Base-by-base conservation (phyloP, 2,888 invertebrate species). In the Isoperla grammatica region DNA sequence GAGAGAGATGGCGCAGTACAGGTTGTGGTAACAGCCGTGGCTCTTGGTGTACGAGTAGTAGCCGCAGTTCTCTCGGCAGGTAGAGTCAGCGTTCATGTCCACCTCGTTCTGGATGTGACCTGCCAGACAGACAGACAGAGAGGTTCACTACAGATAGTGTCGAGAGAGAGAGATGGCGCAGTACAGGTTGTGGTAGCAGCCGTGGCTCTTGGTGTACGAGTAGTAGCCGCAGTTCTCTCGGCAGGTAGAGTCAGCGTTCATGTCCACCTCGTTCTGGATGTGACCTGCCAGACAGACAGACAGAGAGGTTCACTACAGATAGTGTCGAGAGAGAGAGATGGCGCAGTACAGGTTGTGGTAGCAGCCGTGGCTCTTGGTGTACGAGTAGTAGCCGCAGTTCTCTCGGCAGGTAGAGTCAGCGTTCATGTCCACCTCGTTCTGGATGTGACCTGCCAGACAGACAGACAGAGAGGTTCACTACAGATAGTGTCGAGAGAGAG, bases 361-460 rank as follows among this genome's bases (percentile, higher is more conserved):
- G 71, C 91, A 92, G 17, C 85, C 83, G 64, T 87, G 77, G 64
- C 81, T 82, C 69, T 86, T 81, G 0, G 88, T 79, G 46, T 85
- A 81, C 6, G 81, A 80, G 75, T 92, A 94, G 72, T 85, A 87
- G 0, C 74, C 82, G 72, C 94, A 94, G 69, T 87, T 87, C 71
- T 92, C 88, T 35, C 82, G 77, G 72, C 94, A 94, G 0, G 88
- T 86, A 2, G 79, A 78, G 12, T 86, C 84, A 0, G 77, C 67
- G 73, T 92, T 92, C 76, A 94, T 76, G 72, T 93, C 90, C n/a
- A 91, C 90, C 71, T 94, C 93, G 74, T 94, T 94, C 70, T 90
- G 90, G 53, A 94, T 78, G 74, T 88, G 92, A 11, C 92, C 92
- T 76, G 93, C 90, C 11, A 48, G 62, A 50, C 29, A 12, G 29